Conservation (phyloP, 1,140 invertebrate genomes). For the Notospermus geniculatus region DNA sequence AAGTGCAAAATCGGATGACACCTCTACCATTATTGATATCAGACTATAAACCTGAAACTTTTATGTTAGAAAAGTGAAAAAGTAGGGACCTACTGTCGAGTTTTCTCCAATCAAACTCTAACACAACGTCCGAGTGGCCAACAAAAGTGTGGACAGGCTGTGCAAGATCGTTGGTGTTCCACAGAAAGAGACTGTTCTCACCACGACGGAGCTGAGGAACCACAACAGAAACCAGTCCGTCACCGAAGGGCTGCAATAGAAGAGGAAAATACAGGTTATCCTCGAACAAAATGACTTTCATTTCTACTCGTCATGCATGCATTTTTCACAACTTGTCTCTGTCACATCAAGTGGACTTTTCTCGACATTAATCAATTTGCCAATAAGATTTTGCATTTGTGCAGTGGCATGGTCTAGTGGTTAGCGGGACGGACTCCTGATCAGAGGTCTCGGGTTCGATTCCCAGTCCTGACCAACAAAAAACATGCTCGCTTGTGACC, state of each 20-base stretch:
- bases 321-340: too few species aligned
- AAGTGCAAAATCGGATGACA: too few species aligned
- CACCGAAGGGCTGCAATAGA: conserved; percentile 76
- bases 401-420: too few species aligned
- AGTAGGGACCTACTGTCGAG: conserved; percentile 10
- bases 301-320: too few species aligned
- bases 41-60: too few species aligned
- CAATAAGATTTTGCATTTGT: not conserved
- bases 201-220: conserved; percentile 76
- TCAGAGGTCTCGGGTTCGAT: too few species aligned
- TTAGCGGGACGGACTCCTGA: too few species aligned
- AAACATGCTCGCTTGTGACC: too few species aligned
- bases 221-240: conserved; percentile 85
- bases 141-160: conserved; percentile 81
- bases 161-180: conserved; percentile 64
- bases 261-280: too few species aligned
- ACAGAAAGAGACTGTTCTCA: conserved; percentile 78
- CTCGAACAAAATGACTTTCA: too few species aligned
- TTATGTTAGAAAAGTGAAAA: not conserved
- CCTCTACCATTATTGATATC: too few species aligned
- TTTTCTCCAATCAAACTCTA: conserved; percentile 89
- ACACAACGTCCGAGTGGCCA: conserved; percentile 88
- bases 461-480: too few species aligned
- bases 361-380: not conserved
- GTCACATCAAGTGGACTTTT: not conserved